Percentiles rank a stretch among this genome's conserved stretches.
Conservation (phyloP, 2,113 vertebrate genomes). For the Hyperoodon ampullatus region DNA sequence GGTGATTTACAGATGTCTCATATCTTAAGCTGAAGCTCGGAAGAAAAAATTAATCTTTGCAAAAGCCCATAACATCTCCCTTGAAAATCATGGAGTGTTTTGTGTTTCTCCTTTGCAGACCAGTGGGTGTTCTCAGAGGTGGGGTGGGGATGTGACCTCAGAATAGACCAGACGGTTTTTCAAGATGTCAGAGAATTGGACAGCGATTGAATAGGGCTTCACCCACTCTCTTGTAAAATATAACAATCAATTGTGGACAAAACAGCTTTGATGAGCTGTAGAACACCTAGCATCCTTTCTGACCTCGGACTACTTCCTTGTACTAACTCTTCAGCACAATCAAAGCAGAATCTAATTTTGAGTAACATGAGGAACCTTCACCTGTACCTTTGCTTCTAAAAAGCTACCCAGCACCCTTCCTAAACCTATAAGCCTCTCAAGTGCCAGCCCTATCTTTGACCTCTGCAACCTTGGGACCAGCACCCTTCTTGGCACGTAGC, state of each 20-base stretch:
- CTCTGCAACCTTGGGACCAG: background rate
- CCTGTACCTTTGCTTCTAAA: background rate
- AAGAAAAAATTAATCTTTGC: constrained; percentile 47
- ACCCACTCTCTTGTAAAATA: background rate
- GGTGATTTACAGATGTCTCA: constrained; percentile 53
- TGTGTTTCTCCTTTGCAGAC: constrained; percentile 34
- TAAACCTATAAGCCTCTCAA: background rate
- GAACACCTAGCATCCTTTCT: background rate
- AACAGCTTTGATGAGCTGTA: background rate
- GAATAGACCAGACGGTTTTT: background rate
- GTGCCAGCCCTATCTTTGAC: background rate
- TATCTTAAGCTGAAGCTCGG: constrained; percentile 34
- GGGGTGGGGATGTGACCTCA: background rate
- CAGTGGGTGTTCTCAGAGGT: constrained; percentile 8
- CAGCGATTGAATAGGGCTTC: background rate
- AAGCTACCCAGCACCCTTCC: background rate
- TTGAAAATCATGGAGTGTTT: constrained; percentile 15
- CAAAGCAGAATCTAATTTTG: background rate
- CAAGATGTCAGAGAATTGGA: background rate
- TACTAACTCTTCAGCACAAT: background rate
- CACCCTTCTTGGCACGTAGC: background rate
- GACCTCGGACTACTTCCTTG: background rate
- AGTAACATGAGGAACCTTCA: background rate
- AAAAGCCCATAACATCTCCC: background rate
- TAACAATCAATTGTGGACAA: background rate